Evolutionary conservation across 2,888 invertebrate genomes (phyloP), one percentile per base, ranked within the genome.

Genomic region (Yponomeuta cagnagella): DNA sequence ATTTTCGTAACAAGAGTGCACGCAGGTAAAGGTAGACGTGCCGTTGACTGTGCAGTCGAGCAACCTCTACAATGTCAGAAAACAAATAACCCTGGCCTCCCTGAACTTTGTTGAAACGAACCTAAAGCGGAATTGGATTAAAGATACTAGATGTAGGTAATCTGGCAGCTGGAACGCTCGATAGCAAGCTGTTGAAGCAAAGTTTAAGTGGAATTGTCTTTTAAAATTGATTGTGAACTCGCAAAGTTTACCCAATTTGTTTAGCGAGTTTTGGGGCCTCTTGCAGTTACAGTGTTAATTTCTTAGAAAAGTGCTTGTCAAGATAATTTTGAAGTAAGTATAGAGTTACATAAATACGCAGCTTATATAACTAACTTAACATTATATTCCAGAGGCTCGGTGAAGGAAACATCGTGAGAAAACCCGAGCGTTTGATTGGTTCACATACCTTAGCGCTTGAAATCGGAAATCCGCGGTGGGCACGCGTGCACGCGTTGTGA

Each of bases 151-250:
- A 68, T 68, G 68, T 52, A 68, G 43, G 43, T 70, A 70, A 70
- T 70, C 70, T 63, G 63, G 37, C 63, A 70, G 63, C 70, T 63
- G 63, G 37, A 48, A 63, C 43, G 43, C 37, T 48, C 33, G 69
- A 63, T 69, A 69, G 37, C 66, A n/a, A 43, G 65, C 31, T 48
- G 64, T 48, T 31, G 52, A 30, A 58, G 75, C 79, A 76, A 90
- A 90, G 89, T 90, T 90, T 88, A 90, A 91, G 89, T 89, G 85
- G 84, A 88, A 89, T 85, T 80, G 88, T 87, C 88, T 84, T 81
- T 81, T 82, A 82, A 86, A 85, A 87, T 84, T 85, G 85, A 85
- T 86, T 82, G 85, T 79, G 78, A 77, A 78, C 81, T 80, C 78
- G 10, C 82, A 75, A 86, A 86, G 82, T 86, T 86, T 78, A 82